Conservation (phyloP, 1,140 invertebrate genomes). For the Lucilia cuprina region DNA sequence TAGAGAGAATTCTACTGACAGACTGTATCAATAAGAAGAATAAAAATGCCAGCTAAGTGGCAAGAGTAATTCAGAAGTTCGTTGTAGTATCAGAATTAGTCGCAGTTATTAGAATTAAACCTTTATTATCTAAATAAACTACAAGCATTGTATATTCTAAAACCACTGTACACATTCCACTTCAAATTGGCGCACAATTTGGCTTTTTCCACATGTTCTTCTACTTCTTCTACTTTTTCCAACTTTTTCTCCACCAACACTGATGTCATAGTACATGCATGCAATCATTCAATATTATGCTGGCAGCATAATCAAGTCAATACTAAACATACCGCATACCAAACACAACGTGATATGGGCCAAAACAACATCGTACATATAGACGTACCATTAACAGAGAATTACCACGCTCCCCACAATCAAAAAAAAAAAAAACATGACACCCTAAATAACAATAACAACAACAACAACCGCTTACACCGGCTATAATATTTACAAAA, state of each 20-base stretch:
- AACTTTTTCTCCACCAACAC: background rate
- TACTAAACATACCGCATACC: background rate
- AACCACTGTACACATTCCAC: background rate
- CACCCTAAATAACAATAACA: background rate
- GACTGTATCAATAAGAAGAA: too few species aligned
- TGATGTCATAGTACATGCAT: background rate
- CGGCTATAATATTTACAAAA: background rate
- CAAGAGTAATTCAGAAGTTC: too few species aligned
- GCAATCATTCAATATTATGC: background rate
- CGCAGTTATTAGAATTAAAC: too few species aligned
- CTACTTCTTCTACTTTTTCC: background rate
- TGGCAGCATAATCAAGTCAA: constrained; percentile 14
- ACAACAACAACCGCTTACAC: background rate
- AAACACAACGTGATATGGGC: constrained; percentile 6
- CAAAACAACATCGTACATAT: background rate
- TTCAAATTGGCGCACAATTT: background rate
- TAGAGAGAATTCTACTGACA: too few species aligned
- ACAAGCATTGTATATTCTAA: background rate
- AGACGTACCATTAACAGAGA: background rate
- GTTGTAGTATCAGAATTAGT: too few species aligned
- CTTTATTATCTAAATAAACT: too few species aligned
- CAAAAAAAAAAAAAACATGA: background rate
- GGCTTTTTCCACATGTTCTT: background rate
- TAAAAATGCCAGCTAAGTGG: too few species aligned
- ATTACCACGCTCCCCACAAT: background rate